These are phyloP conservation scores for Trachelus stipa DNA, from an alignment of 2,888 invertebrate genomes.

Conservation along the genomic window DNA sequence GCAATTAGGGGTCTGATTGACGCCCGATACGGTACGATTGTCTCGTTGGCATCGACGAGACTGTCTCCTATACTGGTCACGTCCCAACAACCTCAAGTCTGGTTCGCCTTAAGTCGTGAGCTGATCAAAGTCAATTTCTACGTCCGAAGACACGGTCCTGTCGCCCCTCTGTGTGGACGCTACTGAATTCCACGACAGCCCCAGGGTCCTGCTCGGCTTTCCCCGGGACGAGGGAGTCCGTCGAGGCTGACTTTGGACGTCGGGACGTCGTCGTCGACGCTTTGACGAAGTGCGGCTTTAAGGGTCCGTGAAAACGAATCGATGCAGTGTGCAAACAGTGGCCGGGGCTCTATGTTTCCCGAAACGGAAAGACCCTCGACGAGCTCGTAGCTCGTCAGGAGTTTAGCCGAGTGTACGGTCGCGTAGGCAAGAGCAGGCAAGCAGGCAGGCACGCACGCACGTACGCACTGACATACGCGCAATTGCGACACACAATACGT, in stretches of 20 bases:
- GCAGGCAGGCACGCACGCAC: neutral
- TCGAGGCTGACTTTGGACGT: neutral
- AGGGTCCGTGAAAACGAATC: slow-evolving; percentile 42
- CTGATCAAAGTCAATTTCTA: neutral
- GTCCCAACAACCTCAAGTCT: neutral
- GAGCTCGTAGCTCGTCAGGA: slow-evolving; percentile 30
- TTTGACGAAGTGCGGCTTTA: slow-evolving; percentile 6
- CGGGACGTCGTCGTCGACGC: neutral
- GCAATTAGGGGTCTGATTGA: slow-evolving; percentile 36
- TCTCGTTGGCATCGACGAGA: slow-evolving; percentile 4
- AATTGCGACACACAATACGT: neutral
- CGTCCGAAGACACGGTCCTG: neutral
- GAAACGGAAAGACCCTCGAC: slow-evolving; percentile 53
- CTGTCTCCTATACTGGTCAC: neutral
- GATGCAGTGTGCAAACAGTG: slow-evolving; percentile 49
- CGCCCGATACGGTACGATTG: neutral
- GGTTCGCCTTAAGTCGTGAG: neutral
- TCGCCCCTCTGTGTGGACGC: neutral
- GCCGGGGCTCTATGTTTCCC: slow-evolving; percentile 46
- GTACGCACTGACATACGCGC: neutral
- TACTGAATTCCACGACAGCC: neutral
- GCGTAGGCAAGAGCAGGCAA: slow-evolving; percentile 31
- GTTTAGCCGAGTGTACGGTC: slow-evolving; percentile 44
- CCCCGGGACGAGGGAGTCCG: neutral
- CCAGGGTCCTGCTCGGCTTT: too few relatives aligned